phyloP scores from a whole-genome alignment of 2,888 invertebrate genomes.

The Drosophila helvetica region DNA sequence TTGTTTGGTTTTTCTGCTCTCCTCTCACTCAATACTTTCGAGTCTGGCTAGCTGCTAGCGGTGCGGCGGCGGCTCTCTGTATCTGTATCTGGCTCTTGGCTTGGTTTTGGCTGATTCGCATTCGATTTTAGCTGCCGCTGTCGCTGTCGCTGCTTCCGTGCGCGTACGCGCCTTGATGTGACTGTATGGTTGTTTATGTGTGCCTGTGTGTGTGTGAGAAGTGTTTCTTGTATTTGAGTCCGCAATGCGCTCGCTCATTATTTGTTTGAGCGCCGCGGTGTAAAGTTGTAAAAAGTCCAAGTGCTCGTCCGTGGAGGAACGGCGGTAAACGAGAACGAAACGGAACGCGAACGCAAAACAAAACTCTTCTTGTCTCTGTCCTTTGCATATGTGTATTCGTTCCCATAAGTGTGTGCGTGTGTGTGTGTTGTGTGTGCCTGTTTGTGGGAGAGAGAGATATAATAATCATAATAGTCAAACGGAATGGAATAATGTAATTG shows the following conservation, averaged over 20 bases:
- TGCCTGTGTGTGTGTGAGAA: slow-evolving; percentile 59
- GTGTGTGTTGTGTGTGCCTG: slow-evolving; percentile 32
- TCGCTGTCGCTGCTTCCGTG: slow-evolving; percentile 66
- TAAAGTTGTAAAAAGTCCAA: slow-evolving; percentile 83
- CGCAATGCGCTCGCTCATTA: slow-evolving; percentile 81
- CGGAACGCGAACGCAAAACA: slow-evolving; percentile 51
- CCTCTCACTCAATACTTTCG: slow-evolving; percentile 68
- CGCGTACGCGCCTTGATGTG: slow-evolving; percentile 63
- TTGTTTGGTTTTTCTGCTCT: slow-evolving; percentile 73
- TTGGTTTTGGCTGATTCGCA: slow-evolving; percentile 68
- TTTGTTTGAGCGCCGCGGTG: slow-evolving; percentile 83
- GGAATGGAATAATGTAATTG: slow-evolving; percentile 74
- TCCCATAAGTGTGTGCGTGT: slow-evolving; percentile 24
- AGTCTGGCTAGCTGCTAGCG: slow-evolving; percentile 51
- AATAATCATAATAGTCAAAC: slow-evolving; percentile 72
- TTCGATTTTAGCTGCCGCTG: slow-evolving; percentile 74
- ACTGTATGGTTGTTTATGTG: slow-evolving; percentile 27
- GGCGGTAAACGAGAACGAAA: slow-evolving; percentile 45
- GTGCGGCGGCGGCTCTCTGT: slow-evolving; percentile 23
- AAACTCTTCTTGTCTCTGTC: slow-evolving; percentile 8
- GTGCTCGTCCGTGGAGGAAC: slow-evolving; percentile 54
- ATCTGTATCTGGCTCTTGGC: slow-evolving; percentile 40
- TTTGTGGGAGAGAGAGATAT: slow-evolving; percentile 39
- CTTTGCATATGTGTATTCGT: slow-evolving; percentile 40
- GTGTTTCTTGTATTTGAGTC: slow-evolving; percentile 78